These are phyloP conservation scores for Chloroclysta siterata DNA, from an alignment of 2,888 invertebrate species.

Conservation along the genomic window DNA sequence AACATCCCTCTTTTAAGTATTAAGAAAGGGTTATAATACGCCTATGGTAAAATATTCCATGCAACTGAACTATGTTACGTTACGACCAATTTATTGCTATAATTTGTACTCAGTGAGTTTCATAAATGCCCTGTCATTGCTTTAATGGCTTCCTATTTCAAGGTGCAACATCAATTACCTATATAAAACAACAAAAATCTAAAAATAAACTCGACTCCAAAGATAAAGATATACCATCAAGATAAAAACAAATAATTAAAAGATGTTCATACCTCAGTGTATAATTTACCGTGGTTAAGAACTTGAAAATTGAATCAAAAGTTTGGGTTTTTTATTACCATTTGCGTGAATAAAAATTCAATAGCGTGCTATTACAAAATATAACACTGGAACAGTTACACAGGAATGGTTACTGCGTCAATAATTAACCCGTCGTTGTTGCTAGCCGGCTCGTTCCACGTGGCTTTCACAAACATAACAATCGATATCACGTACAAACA, in stretches of 20 bases:
- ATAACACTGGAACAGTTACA: constrained; percentile 44
- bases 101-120: constrained; percentile 5
- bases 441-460: constrained; percentile 30
- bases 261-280: constrained; percentile 49
- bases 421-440: constrained; percentile 44
- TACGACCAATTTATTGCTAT: constrained; percentile 18
- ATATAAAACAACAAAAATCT: constrained; percentile 12
- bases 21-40: neutral
- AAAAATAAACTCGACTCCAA: constrained; percentile 8
- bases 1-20: neutral
- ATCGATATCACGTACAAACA: constrained; percentile 32
- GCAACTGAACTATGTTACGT: constrained; percentile 3
- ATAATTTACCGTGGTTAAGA: constrained; percentile 55
- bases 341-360: constrained; percentile 37
- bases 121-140: constrained; percentile 14
- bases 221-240: constrained; percentile 49
- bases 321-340: constrained; percentile 50
- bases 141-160: constrained; percentile 20
- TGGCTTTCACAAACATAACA: constrained; percentile 40
- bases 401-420: constrained; percentile 42
- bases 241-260: constrained; percentile 50
- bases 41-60: constrained; percentile 45
- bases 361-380: constrained; percentile 51
- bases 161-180: constrained; percentile 8
- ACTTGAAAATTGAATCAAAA: constrained; percentile 56